phyloP scores from a whole-genome alignment of 1,140 invertebrate genomes.

The Monochamus saltuarius region DNA sequence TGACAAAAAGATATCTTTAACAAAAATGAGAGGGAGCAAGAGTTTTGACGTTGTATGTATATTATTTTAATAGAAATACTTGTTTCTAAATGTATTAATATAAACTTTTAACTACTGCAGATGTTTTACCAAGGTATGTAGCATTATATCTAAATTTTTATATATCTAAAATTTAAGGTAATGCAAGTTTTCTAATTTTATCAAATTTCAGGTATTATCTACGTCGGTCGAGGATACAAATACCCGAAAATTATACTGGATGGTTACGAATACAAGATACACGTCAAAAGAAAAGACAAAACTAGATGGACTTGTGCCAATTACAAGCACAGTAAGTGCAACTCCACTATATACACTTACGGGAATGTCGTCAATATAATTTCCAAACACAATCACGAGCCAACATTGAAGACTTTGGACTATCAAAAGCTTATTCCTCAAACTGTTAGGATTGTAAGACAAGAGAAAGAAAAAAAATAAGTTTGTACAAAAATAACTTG shows the following conservation, averaged over 20 bases:
- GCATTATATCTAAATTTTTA: too few species aligned
- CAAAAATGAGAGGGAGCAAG: too few species aligned
- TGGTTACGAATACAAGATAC: conserved; percentile 24
- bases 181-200: neutral
- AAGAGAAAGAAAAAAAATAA: neutral
- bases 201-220: conserved; percentile 19
- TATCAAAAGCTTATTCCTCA: conserved; percentile 6
- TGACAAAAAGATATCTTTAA: too few species aligned
- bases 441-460: conserved; percentile 10
- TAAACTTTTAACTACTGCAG: too few species aligned
- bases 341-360: conserved; percentile 20
- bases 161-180: neutral
- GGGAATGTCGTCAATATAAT: conserved; percentile 27
- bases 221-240: conserved; percentile 26
- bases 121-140: too few species aligned
- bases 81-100: too few species aligned
- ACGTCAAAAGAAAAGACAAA: conserved; percentile 22
- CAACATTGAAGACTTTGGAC: conserved; percentile 4
- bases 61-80: too few species aligned
- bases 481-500: neutral
- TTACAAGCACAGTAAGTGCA: conserved; percentile 23
- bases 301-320: conserved; percentile 29
- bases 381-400: conserved; percentile 29
- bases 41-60: too few species aligned
- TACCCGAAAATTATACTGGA: conserved; percentile 29